phyloP scores from a whole-genome alignment of 2,113 vertebrate genomes.

The Hiodon tergisus region DNA sequence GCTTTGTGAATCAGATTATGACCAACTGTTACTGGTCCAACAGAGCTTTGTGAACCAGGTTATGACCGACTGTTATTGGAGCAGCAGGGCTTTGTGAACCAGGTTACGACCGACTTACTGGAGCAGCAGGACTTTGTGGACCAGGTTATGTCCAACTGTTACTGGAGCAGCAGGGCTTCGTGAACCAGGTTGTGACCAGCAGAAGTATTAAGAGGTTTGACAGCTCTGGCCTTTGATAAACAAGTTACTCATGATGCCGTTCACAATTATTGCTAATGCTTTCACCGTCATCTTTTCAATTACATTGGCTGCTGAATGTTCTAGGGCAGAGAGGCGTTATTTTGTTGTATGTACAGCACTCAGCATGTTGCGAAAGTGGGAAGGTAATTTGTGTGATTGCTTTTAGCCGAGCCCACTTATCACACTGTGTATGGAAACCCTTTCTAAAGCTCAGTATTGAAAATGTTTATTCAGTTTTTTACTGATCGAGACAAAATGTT shows the following conservation, averaged over 20 bases:
- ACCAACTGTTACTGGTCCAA: not conserved
- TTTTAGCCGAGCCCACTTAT: constrained; percentile 23
- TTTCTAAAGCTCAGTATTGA: not conserved
- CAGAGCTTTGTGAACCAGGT: constrained; percentile 8
- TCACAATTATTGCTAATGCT: constrained; percentile 21
- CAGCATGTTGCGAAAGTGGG: not conserved
- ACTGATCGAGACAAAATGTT: not conserved
- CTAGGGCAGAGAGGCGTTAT: not conserved
- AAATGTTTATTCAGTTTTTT: not conserved
- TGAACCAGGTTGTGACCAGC: constrained; percentile 3
- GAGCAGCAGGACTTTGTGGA: not conserved
- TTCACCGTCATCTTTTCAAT: constrained; percentile 33
- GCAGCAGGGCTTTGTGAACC: not conserved
- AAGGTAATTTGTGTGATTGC: constrained; percentile 23
- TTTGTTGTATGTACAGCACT: constrained; percentile 16
- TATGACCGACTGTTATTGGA: not conserved
- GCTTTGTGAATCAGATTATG: not conserved
- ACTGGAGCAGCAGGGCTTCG: not conserved
- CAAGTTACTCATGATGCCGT: constrained; percentile 13
- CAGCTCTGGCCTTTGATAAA: constrained; percentile 22
- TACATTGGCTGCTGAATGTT: constrained; percentile 10
- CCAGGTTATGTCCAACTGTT: not conserved
- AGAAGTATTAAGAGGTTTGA: not conserved
- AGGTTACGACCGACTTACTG: not conserved
- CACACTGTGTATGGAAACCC: not conserved